These are phyloP conservation scores for Yponomeuta sedellus DNA, from an alignment of 2,888 invertebrate species.

Conservation along the genomic window DNA sequence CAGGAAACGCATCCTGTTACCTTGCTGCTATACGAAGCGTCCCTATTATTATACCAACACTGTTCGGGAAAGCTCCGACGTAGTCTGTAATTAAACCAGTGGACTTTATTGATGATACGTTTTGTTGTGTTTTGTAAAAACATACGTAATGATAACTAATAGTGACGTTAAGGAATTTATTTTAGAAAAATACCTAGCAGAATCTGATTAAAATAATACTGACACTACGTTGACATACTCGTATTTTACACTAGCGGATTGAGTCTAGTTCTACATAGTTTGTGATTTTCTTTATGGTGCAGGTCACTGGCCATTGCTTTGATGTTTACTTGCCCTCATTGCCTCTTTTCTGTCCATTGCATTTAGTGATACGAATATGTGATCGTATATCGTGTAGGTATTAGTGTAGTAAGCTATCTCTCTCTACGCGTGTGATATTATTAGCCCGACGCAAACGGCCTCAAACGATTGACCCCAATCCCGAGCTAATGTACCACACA, in stretches of 20 bases:
- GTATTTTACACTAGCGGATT: too few species aligned
- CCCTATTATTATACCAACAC: neutral
- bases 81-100: neutral
- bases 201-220: too few species aligned
- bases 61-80: constrained; percentile 3
- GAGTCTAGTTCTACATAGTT: too few species aligned
- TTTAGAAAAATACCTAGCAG: too few species aligned
- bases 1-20: constrained; percentile 41
- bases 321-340: too few species aligned
- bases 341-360: neutral
- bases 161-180: too few species aligned
- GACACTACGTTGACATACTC: too few species aligned
- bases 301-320: too few species aligned
- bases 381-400: constrained; percentile 31
- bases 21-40: neutral
- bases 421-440: constrained; percentile 62
- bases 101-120: neutral
- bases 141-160: too few species aligned
- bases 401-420: constrained; percentile 50
- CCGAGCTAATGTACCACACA: constrained; percentile 58
- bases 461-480: constrained; percentile 73
- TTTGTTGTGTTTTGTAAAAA: too few species aligned
- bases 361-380: neutral
- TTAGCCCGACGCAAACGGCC: constrained; percentile 69
- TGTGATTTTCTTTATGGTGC: too few species aligned